Evolutionary conservation across 1,140 invertebrate genomes (phyloP).

Genomic region (Leguminivora glycinivorella): DNA sequence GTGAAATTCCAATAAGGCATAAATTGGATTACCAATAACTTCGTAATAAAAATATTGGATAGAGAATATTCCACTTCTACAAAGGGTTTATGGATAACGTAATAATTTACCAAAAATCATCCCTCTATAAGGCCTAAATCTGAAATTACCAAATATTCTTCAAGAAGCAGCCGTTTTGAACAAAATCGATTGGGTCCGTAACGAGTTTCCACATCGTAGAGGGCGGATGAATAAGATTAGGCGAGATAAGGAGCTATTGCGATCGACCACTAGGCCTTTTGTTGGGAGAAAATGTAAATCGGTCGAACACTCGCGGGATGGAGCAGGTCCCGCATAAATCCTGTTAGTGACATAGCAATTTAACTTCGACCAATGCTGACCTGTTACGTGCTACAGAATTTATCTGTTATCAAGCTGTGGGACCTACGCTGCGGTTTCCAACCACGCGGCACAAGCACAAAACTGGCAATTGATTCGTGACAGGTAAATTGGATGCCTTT

Average conservation of each 20-base stretch:
- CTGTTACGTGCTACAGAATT: constrained; percentile 29
- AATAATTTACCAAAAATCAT: not conserved
- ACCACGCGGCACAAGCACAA: constrained; percentile 3
- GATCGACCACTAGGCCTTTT: constrained; percentile 44
- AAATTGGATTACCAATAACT: no score
- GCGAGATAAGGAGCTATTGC: constrained; percentile 44
- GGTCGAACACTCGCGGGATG: constrained; percentile 36
- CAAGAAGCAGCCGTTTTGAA: constrained; percentile 33
- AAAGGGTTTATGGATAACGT: not conserved
- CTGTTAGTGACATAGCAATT: constrained; percentile 46
- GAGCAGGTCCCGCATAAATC: constrained; percentile 38
- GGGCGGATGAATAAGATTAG: constrained; percentile 52
- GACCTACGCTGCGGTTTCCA: constrained; percentile 6
- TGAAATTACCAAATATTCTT: constrained; percentile 33
- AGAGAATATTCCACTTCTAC: not conserved
- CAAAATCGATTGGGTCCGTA: constrained; percentile 45
- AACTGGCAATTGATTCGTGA: not conserved
- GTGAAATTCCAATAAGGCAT: no score
- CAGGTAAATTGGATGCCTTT: not conserved
- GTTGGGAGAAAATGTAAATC: constrained; percentile 56
- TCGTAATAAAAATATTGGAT: not conserved
- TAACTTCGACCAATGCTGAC: constrained; percentile 42
- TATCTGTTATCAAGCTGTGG: constrained; percentile 23
- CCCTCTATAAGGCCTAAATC: not conserved
- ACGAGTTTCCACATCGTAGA: constrained; percentile 43